Evolutionary conservation across 2,888 invertebrate species (phyloP).

Genomic region (Malthinus flaveolus): DNA sequence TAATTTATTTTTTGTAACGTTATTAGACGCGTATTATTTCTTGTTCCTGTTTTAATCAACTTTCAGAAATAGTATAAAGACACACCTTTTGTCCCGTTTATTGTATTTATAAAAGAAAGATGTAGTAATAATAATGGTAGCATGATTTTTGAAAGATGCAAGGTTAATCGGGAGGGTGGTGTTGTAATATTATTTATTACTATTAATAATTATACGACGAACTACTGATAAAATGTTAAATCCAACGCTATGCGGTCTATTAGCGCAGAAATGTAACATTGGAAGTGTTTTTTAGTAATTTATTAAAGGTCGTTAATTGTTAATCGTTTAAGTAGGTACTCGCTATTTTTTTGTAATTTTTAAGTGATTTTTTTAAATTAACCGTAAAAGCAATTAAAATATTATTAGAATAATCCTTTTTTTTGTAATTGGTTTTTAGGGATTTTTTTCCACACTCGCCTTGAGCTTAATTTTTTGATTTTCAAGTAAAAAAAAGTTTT

Average conservation of each 20-base stretch:
- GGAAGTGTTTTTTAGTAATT: neutral
- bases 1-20: conserved; percentile 1
- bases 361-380: conserved; percentile 7
- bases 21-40: conserved; percentile 6
- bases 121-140: conserved; percentile 27
- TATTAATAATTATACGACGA: neutral
- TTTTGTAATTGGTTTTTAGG: neutral
- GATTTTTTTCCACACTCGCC: neutral
- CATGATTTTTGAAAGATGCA: conserved; percentile 27
- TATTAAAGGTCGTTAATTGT: conserved; percentile 5
- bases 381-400: conserved; percentile 18
- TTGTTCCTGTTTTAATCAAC: conserved; percentile 26
- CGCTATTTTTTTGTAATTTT: neutral
- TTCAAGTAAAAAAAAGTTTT: no score
- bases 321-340: neutral
- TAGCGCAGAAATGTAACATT: conserved; percentile 3
- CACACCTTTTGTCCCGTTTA: conserved; percentile 27
- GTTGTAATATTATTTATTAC: conserved; percentile 14
- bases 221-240: conserved; percentile 1
- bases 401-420: conserved; percentile 1
- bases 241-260: conserved; percentile 4
- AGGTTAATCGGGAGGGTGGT: conserved; percentile 25
- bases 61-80: conserved; percentile 20
- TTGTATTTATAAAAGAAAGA: conserved; percentile 17
- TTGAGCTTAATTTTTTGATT: no score